Base-by-base conservation (phyloP, 2,797 vertebrate species). In the Crenuchus spilurus region DNA sequence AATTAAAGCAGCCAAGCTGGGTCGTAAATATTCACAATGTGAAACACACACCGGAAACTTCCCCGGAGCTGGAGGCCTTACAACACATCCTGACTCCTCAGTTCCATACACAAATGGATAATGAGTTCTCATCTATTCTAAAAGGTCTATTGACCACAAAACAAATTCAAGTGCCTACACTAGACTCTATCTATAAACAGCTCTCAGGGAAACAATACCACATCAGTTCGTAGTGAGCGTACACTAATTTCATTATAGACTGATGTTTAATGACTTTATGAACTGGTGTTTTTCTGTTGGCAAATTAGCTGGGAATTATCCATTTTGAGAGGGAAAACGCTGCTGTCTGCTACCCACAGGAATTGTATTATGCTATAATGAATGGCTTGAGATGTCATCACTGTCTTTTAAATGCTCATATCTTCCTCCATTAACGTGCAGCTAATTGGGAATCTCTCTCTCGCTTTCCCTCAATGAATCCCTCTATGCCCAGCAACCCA, bases 401-500 rank as follows among this genome's bases (percentile, higher is more conserved):
- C 39, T 22, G 31, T 49, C 33, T 60, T 65, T 72, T 51, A 58
- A 35, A 39, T 37, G 62, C 42, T 75, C 48, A 51, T 37, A 24
- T 65, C 44, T 70, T 28, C 22, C 57, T 31, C 42, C 35, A 76
- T 78, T 72, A 31, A 68, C 64, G 67, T 70, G 78, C 62, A 75
- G 64, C 74, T 46, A 63, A 18, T 39, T 83, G 78, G 72, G 72
- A 70, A 78, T 64, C 72, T 35, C 75, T 65, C 69, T 16, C 31
- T 8, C 33, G 10, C 6, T 68, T 9, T 1, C 31, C 18, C 10
- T 65, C 10, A 88, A 90, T 87, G 85, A 91, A 83, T 80, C 82
- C 76, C 51, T 18, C 72, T 83, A 78, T 75, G 85, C 81, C 79
- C 88, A 91, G 91, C 86, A 87, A 86, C 79, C 85, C 82, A 75